Conservation (phyloP, 1,140 invertebrate species). For the Diabrotica virgifera region DNA sequence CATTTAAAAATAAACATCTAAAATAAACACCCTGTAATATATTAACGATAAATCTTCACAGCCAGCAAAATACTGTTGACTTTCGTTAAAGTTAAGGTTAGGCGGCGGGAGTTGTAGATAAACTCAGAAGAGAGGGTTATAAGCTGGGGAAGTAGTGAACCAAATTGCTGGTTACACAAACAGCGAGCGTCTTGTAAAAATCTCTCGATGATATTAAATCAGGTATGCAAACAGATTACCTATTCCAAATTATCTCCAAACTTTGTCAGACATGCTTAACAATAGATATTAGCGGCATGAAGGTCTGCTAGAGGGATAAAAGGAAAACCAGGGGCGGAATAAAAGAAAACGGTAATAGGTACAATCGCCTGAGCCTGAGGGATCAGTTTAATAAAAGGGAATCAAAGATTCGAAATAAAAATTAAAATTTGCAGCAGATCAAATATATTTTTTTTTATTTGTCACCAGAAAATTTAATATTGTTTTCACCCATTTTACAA, state of each 20-base stretch:
- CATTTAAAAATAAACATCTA: too few species aligned
- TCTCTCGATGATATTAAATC: constrained; percentile 17
- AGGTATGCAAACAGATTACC: constrained; percentile 23
- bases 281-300: constrained; percentile 6
- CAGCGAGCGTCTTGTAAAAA: constrained; percentile 21
- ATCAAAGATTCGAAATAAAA: too few species aligned
- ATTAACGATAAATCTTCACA: not conserved
- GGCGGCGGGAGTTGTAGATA: not conserved
- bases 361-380: too few species aligned
- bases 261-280: constrained; percentile 14
- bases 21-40: not conserved
- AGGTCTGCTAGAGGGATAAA: not conserved
- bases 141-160: constrained; percentile 4
- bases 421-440: too few species aligned
- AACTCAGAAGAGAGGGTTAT: constrained; percentile 8
- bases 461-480: too few species aligned
- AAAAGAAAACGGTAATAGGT: too few species aligned
- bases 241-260: constrained; percentile 18
- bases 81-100: constrained; percentile 4
- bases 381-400: too few species aligned
- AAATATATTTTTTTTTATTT: too few species aligned
- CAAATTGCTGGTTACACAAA: constrained; percentile 20
- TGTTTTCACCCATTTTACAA: too few species aligned
- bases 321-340: constrained; percentile 4
- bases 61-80: not conserved